phyloP scores from a whole-genome alignment of 1,140 invertebrate genomes.

The Asobara japonica region DNA sequence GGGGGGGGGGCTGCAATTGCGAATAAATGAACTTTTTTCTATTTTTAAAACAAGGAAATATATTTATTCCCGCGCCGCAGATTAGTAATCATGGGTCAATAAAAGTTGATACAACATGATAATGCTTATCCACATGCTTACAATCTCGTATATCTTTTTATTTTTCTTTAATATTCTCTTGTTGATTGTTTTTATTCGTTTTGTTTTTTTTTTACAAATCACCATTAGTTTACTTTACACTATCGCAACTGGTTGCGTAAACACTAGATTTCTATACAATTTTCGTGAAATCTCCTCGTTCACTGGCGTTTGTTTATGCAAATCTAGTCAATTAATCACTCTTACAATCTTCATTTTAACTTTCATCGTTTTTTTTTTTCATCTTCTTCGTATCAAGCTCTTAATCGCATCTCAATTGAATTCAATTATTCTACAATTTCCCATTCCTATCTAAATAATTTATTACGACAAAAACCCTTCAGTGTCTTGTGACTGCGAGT shows the following conservation, averaged over 20 bases:
- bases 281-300: neutral
- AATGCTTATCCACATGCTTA: conserved; percentile 36
- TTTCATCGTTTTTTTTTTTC: neutral
- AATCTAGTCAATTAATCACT: neutral
- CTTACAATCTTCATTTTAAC: neutral
- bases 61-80: conserved; percentile 59
- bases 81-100: conserved; percentile 49
- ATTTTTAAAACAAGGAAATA: conserved; percentile 49
- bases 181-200: neutral
- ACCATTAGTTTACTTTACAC: conserved; percentile 31
- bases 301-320: neutral
- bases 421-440: neutral
- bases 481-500: neutral
- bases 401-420: neutral
- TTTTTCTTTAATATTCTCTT: conserved; percentile 12
- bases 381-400: neutral
- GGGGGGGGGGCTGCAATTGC: too few relatives aligned
- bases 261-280: neutral
- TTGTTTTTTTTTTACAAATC: conserved; percentile 33
- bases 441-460: conserved; percentile 14
- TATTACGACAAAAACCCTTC: neutral
- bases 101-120: conserved; percentile 51
- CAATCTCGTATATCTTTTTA: neutral
- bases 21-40: neutral
- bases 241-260: neutral